Percentiles rank a stretch among this genome's conserved stretches.
Evolutionary conservation across 2,797 vertebrate species (phyloP).

Genomic region (Hydrolagus colliei): DNA sequence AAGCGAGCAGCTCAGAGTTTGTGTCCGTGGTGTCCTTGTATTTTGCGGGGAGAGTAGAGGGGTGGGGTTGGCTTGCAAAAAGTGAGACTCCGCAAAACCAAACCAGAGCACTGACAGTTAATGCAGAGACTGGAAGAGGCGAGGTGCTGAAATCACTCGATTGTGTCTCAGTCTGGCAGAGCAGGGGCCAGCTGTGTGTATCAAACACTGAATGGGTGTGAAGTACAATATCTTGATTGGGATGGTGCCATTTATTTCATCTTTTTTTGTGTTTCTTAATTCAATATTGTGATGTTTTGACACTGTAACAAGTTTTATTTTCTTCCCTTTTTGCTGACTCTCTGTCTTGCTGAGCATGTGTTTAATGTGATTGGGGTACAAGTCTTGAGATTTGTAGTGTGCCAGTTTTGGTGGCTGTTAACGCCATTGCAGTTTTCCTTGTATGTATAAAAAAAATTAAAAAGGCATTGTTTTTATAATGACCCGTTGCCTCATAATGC

Average conservation of each 20-base stretch:
- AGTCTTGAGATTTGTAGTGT: not conserved
- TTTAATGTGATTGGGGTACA: conserved; percentile 20
- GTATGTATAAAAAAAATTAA: conserved; percentile 15
- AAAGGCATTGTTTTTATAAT: conserved; percentile 1
- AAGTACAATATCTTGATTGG: not conserved
- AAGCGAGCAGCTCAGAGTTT: too few relatives aligned
- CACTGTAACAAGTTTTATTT: conserved; percentile 19
- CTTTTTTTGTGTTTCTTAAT: conserved; percentile 10
- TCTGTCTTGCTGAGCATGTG: conserved; percentile 22
- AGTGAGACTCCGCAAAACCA: too few relatives aligned
- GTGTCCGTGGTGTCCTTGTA: too few relatives aligned
- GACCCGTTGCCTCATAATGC: not conserved
- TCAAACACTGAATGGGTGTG: not conserved
- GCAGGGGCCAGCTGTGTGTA: too few relatives aligned
- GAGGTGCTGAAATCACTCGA: too few relatives aligned
- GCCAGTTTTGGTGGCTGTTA: conserved; percentile 19
- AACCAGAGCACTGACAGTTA: too few relatives aligned
- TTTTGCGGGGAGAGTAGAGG: too few relatives aligned
- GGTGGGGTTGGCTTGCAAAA: too few relatives aligned
- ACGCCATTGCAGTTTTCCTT: not conserved
- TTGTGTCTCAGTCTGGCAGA: too few relatives aligned
- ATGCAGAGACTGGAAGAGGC: too few relatives aligned
- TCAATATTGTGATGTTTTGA: conserved; percentile 25
- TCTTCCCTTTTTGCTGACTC: not conserved
- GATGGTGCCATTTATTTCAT: conserved; percentile 9